These are phyloP conservation scores for Meiosimyza platycephala DNA, from an alignment of 2,888 invertebrate species.

Conservation along the genomic window DNA sequence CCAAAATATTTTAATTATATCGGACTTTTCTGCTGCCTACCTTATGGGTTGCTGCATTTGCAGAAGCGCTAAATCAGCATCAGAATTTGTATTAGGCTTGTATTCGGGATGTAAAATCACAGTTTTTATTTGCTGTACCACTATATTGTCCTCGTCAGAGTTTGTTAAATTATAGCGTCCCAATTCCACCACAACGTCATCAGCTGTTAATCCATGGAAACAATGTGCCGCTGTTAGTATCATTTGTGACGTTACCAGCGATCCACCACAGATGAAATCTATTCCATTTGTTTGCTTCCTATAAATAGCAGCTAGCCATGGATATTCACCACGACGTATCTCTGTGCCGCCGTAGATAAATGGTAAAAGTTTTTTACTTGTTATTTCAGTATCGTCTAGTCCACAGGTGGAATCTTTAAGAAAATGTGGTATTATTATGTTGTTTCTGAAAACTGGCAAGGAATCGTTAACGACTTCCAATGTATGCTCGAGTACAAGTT, in stretches of 20 bases:
- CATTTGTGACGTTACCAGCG: conserved; percentile 56
- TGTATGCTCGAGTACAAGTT: too few species aligned
- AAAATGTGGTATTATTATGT: too few species aligned
- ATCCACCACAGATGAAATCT: conserved; percentile 61
- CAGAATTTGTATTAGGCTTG: conserved; percentile 54
- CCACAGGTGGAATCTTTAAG: too few species aligned
- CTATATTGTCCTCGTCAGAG: conserved; percentile 51
- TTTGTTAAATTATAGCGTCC: conserved; percentile 64
- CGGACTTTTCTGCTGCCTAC: conserved; percentile 44
- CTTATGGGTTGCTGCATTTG: conserved; percentile 59
- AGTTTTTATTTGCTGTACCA: conserved; percentile 46
- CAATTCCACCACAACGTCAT: conserved; percentile 59
- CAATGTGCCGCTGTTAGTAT: conserved; percentile 68
- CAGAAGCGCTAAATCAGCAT: conserved; percentile 69
- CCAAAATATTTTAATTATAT: not conserved
- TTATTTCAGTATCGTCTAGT: too few species aligned
- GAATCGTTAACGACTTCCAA: too few species aligned
- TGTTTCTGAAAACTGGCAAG: too few species aligned
- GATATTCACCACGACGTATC: conserved; percentile 70
- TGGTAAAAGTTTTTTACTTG: conserved; percentile 39
- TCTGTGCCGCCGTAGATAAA: conserved; percentile 50
- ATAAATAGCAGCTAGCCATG: conserved; percentile 75
- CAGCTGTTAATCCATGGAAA: conserved; percentile 51
- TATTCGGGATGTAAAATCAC: conserved; percentile 67
- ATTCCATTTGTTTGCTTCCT: conserved; percentile 62